Base-by-base conservation (phyloP, 2,113 vertebrate species). In the Mixornis gularis region DNA sequence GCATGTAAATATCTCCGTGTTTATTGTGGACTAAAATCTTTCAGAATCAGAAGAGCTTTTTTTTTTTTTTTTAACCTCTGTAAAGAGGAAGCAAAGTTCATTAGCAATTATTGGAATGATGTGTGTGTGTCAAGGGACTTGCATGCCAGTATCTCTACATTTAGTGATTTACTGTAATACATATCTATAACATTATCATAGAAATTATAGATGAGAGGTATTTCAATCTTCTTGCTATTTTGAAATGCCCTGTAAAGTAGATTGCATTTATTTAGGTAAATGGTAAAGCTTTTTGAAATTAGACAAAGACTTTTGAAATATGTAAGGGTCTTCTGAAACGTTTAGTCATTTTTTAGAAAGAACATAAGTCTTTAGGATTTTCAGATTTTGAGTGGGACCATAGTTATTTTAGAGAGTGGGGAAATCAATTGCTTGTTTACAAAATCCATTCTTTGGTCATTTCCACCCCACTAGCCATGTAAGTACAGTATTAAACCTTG, bases 101-200 rank as follows among this genome's bases (percentile, higher is more conserved):
- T 73, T 79, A 70, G 34, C 32, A 62, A 6, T 64, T 88, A 69
- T 48, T 91, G 71, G 30, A 63, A 68, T 12, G 17, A 62, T 48
- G 14, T 64, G 29, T 51, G 26, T 87, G 58, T 48, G 36, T 69
- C 60, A 43, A 78, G 60, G 46, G n/a, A 32, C 69, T 78, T 68
- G 41, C 66, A 29, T 55, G 25, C 40, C 0, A 0, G 34, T 58
- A 34, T 66, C 81, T 81, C n/a, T 84, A 60, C 9, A 9, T 77
- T 91, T 89, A 18, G 43, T 29, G 49, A 71, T 93, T 93, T 93
- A 51, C 41, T 87, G 27, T 84, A 44, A 93, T 72, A 86, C 38
- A 5, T 59, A 77, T 30, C 14, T 85, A 36, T 60, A 77, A 59
- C 4, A 34, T 52, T 84, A 60, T 48, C 10, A 64, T 34, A n/a